phyloP scores from a whole-genome alignment of 2,113 vertebrate genomes.

The Ceuthmochares aereus region DNA sequence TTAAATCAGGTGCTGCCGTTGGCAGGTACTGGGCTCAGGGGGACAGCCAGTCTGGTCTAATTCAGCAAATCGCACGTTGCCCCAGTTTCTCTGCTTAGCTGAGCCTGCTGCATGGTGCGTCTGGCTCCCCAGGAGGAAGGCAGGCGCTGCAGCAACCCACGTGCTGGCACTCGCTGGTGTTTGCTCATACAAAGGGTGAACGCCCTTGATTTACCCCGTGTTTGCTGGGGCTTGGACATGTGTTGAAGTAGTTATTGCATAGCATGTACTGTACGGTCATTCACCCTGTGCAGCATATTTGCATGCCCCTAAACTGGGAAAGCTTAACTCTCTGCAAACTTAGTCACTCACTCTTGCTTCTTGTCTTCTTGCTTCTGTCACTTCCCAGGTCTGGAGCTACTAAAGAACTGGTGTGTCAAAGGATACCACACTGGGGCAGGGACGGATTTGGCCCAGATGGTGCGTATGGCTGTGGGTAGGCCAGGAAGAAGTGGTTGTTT shows the following conservation, averaged over 20 bases:
- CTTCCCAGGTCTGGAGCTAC: slow-evolving; percentile 77
- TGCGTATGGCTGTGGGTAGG: slow-evolving; percentile 46
- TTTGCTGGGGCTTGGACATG: neutral
- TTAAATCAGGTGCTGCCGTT: neutral
- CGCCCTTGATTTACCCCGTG: slow-evolving; percentile 34
- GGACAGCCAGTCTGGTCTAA: slow-evolving; percentile 44
- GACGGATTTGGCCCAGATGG: slow-evolving; percentile 65
- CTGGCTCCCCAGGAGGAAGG: slow-evolving; percentile 20
- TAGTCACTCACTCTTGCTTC: neutral
- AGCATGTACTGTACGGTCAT: neutral
- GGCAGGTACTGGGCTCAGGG: neutral
- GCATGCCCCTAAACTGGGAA: neutral
- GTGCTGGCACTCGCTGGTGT: neutral
- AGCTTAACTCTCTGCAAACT: neutral
- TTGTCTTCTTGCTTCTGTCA: neutral
- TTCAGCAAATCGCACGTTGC: slow-evolving; percentile 32
- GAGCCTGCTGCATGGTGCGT: neutral
- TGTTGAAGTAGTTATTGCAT: neutral
- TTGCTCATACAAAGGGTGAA: slow-evolving; percentile 47
- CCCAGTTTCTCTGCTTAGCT: slow-evolving; percentile 44
- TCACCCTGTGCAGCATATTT: neutral
- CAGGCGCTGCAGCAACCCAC: neutral
- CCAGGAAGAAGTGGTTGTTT: neutral
- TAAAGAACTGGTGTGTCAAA: slow-evolving; percentile 80
- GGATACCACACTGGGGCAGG: slow-evolving; percentile 73